Evolutionary conservation across 2,797 vertebrate species (phyloP).

Genomic region (Gambelia wislizenii): DNA sequence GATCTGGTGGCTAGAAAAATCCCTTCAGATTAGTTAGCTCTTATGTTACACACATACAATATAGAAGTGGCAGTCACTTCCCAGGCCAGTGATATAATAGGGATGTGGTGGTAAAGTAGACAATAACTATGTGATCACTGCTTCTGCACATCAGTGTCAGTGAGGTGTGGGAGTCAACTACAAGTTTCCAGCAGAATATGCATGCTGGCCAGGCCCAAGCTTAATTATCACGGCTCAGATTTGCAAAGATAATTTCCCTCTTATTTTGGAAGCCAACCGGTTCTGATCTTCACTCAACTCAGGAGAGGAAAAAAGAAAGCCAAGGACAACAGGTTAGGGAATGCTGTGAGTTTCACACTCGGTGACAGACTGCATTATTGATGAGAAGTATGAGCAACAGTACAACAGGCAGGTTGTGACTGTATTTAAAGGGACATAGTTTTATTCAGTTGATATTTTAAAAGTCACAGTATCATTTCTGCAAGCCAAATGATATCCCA

Average conservation of each 20-base stretch:
- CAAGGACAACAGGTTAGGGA: neutral
- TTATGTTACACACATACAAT: neutral
- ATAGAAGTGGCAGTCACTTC: neutral
- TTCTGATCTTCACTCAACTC: neutral
- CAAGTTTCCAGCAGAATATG: neutral
- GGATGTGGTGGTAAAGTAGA: neutral
- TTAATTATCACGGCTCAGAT: neutral
- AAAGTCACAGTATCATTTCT: slow-evolving; percentile 8
- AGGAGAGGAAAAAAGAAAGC: neutral
- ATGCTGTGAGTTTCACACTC: neutral
- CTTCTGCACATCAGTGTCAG: neutral
- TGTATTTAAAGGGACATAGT: neutral
- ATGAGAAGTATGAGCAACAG: neutral
- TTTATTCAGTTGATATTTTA: slow-evolving; percentile 2
- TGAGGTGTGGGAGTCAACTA: neutral
- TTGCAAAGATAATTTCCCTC: neutral
- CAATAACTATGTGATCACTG: neutral
- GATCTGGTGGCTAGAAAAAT: neutral
- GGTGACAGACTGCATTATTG: neutral
- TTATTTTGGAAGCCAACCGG: neutral
- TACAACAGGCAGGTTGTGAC: slow-evolving; percentile 1
- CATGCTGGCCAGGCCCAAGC: neutral
- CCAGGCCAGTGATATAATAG: neutral
- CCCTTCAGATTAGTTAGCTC: neutral
- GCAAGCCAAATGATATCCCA: slow-evolving; percentile 1